phyloP scores from a whole-genome alignment of 2,888 invertebrate species.

The Athripsodes cinereus region DNA sequence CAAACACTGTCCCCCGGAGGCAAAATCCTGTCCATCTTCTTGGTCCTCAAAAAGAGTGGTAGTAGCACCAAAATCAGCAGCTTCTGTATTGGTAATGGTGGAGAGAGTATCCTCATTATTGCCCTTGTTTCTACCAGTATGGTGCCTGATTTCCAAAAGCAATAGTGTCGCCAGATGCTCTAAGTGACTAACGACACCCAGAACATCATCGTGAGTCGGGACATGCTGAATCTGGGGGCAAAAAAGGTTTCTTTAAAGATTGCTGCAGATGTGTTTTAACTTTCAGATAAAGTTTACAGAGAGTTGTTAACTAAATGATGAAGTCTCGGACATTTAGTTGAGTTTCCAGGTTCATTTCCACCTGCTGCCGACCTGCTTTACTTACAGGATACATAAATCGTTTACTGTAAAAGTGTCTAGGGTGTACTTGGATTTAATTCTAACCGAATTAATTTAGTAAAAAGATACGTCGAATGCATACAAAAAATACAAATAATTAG shows the following conservation, averaged over 20 bases:
- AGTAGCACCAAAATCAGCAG: neutral
- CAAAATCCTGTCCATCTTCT: slow-evolving; percentile 31
- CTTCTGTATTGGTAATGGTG: neutral
- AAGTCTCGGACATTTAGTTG: too few species aligned
- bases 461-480: too few species aligned
- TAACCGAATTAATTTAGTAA: too few species aligned
- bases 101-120: neutral
- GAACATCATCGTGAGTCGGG: slow-evolving; percentile 76
- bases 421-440: too few species aligned
- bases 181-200: slow-evolving; percentile 85
- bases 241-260: neutral
- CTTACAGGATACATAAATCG: too few species aligned
- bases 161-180: slow-evolving; percentile 86
- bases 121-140: neutral
- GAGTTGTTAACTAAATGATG: too few species aligned
- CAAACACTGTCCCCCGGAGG: slow-evolving; percentile 55
- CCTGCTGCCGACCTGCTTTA: too few species aligned
- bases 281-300: too few species aligned
- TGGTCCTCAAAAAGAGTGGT: slow-evolving; percentile 31
- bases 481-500: too few species aligned
- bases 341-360: too few species aligned
- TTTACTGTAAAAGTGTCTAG: too few species aligned
- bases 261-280: too few species aligned
- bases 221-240: slow-evolving; percentile 42
- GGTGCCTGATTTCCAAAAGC: slow-evolving; percentile 70